Base-by-base conservation (phyloP, 2,797 vertebrate species). In the Taenioides sp. region DNA sequence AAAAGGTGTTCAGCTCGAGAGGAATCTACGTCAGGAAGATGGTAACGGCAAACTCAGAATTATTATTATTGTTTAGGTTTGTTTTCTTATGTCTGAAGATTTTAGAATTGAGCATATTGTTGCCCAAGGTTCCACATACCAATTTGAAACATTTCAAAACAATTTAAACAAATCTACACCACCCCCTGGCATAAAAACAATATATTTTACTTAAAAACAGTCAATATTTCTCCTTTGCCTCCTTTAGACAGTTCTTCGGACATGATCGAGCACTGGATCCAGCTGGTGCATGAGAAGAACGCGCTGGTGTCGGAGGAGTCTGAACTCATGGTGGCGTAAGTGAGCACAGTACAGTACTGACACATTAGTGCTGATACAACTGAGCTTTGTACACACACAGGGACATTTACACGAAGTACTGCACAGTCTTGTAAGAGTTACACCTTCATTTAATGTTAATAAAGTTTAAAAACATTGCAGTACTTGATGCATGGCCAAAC, bases 291-390 rank as follows among this genome's bases (percentile, higher is more conserved):
- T 71, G 91, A 96, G 89, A 98, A 97, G 89, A 98, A 98, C 70
- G 91, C 80, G 0, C 73, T 98, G 74, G 90, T 98, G 67, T 94
- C 87, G 0, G 97, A 98, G 84, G 97, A 98, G 88, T 98, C 97
- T 0, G 97, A 98, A 75, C 96, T 98, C 82, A 98, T 97, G 96
- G 95, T 98, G 77, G 89, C 82, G 97, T 98, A 92, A 96, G 94
- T 95, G 87, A 84, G 3, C 72, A 70, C 75, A 76, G 47, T n/a
- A 0, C 7, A 31, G 25, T 27, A 27, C 25, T 78, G 5, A 4
- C 3, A 70, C 60, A 31, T 10, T 25, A 7, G 22, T 25, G 22
- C 7, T 54, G 1, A 22, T 57, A 10, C 22, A 14, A 22, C 23
- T 58, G 55, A 4, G 79, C 73, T 78, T 79, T 73, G 22, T 50